These are phyloP conservation scores for Serripes groenlandicus DNA, from an alignment of 2,888 invertebrate genomes.

Conservation along the genomic window DNA sequence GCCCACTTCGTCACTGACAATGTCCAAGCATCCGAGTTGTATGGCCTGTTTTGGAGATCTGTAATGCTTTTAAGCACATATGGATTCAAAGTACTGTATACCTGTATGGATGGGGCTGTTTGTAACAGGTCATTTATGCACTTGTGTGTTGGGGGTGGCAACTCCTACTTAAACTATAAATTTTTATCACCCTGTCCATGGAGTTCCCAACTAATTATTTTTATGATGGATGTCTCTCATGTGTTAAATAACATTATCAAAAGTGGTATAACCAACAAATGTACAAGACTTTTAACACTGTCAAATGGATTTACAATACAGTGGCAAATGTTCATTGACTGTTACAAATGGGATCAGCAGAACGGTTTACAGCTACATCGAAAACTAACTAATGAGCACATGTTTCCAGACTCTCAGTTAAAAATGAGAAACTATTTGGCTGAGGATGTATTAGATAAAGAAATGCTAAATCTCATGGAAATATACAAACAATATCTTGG, in stretches of 20 bases:
- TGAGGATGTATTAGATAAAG: too few species aligned
- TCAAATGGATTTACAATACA: constrained; percentile 15
- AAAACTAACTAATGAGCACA: too few species aligned
- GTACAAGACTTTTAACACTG: constrained; percentile 22
- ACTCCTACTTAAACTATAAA: too few species aligned
- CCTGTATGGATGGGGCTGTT: constrained; percentile 62
- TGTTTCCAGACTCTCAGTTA: too few species aligned
- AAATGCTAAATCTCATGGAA: too few species aligned
- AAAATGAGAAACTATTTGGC: too few species aligned
- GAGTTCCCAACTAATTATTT: constrained; percentile 13
- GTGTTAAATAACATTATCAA: constrained; percentile 51
- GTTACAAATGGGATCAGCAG: too few species aligned
- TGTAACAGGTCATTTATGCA: constrained; percentile 47
- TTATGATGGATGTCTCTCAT: constrained; percentile 62
- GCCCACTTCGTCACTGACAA: constrained; percentile 46
- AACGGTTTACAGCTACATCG: too few species aligned
- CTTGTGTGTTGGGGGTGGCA: too few species aligned
- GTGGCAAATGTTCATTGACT: constrained; percentile 34
- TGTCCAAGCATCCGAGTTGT: constrained; percentile 42
- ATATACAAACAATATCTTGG: too few species aligned
- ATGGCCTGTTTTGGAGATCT: constrained; percentile 47
- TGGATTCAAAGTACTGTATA: constrained; percentile 51
- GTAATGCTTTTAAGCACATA: constrained; percentile 25
- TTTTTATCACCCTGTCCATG: constrained; percentile 30
- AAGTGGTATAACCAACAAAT: constrained; percentile 25